phyloP scores from a whole-genome alignment of 2,888 invertebrate genomes.

The Timandra comae region DNA sequence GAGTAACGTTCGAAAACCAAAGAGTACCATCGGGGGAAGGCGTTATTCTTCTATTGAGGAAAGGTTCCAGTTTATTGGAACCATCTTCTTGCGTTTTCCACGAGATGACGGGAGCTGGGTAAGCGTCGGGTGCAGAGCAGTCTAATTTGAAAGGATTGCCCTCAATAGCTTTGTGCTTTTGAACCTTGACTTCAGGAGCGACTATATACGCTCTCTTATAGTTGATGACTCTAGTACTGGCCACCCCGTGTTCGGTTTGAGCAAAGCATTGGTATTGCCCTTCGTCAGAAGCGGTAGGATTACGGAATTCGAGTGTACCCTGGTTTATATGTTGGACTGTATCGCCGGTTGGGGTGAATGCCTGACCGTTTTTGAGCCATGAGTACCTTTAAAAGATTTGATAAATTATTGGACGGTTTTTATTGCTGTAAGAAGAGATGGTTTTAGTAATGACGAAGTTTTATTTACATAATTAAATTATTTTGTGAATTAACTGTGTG shows the following conservation, averaged over 20 bases:
- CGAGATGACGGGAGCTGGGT: slow-evolving; percentile 47
- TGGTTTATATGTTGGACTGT: slow-evolving; percentile 35
- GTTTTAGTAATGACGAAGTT: too few relatives aligned
- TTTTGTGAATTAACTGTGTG: too few relatives aligned
- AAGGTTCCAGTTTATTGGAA: slow-evolving; percentile 23
- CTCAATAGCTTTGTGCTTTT: slow-evolving; percentile 42
- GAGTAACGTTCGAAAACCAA: slow-evolving; percentile 49
- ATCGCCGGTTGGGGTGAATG: slow-evolving; percentile 26
- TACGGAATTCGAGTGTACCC: slow-evolving; percentile 43
- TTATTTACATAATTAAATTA: too few relatives aligned
- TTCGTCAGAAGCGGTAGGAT: slow-evolving; percentile 40
- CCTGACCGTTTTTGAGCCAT: slow-evolving; percentile 47
- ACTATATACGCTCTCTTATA: slow-evolving; percentile 39
- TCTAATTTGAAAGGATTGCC: slow-evolving; percentile 50
- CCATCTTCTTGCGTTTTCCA: slow-evolving; percentile 46
- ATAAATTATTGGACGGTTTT: too few relatives aligned
- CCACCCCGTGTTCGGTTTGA: slow-evolving; percentile 37
- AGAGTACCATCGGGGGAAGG: slow-evolving; percentile 47
- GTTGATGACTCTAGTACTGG: slow-evolving; percentile 38
- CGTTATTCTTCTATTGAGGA: slow-evolving; percentile 38
- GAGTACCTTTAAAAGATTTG: slow-evolving; percentile 32
- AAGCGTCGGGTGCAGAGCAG: slow-evolving; percentile 43
- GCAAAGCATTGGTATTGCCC: slow-evolving; percentile 53
- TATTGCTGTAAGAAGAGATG: too few relatives aligned
- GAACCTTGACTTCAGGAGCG: slow-evolving; percentile 24